Evolutionary conservation across 2,888 invertebrate species (phyloP), one percentile per base, ranked within the genome.

Genomic region (Caenorhabditis afra): DNA sequence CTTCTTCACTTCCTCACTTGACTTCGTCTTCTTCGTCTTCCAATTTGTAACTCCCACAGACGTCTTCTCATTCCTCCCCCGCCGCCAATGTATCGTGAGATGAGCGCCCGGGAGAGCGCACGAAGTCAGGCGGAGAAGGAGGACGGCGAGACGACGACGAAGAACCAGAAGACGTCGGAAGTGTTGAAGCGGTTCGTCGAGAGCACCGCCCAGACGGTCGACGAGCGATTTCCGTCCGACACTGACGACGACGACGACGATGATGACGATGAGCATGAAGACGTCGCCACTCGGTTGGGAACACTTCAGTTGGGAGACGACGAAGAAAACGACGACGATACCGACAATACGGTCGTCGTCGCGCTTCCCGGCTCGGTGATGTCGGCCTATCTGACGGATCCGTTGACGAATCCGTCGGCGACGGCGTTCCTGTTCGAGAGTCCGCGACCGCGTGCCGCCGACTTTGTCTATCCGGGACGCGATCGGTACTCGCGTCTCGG

Each of bases 281-380:
- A n/a, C n/a, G 29, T 29, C 29, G 29, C 29, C 29, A 29, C n/a
- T n/a, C n/a, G n/a, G n/a, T n/a, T n/a, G n/a, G n/a, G n/a, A n/a
- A n/a, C n/a, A n/a, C 29, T 29, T 29, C 12, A 41, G 7, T 3
- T 3, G 11, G 41, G 14, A 20, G 66, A 53, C 23, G 71, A 57
- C 4, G 67, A 68, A 10, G 67, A 66, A 3, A 45, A 68, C 1
- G 65, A 55, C 1, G 82, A 75, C 1, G 77, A 70, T 22, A 67
- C 71, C 3, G 64, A 64, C n/a, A 50, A 64, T 37, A 61, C 64
- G 8, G 61, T 67, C 12, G 58, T 65, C 23, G 57, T 80, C n/a
- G n/a, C n/a, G 8, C 70, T 84, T 16, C 83, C 71, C n/a, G 85
- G 84, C 18, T 80, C 80, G 5, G 81, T 85, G 1, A 50, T 86